Evolutionary conservation across 2,113 vertebrate genomes (phyloP).

Genomic region (Corapipo altera): DNA sequence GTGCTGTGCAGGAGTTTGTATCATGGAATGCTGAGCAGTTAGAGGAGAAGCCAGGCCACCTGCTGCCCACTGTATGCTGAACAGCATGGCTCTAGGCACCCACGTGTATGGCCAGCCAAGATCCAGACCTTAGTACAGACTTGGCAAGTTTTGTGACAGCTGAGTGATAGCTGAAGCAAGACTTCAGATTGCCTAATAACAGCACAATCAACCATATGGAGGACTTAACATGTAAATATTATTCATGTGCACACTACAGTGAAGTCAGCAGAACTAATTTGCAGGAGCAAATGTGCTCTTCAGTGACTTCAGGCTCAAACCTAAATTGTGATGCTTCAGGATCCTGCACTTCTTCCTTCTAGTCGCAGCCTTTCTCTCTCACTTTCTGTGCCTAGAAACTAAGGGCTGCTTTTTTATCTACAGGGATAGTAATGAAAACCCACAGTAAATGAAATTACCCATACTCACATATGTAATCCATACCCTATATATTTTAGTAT

Average conservation of each 20-base stretch:
- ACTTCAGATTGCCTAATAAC: background rate
- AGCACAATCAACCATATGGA: background rate
- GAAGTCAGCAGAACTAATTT: background rate
- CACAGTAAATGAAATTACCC: background rate
- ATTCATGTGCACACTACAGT: background rate
- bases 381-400: background rate
- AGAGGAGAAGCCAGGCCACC: background rate
- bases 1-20: background rate
- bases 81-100: background rate
- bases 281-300: background rate
- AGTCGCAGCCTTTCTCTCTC: background rate
- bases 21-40: background rate
- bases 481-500: background rate
- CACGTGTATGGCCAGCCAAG: background rate
- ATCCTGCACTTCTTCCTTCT: background rate
- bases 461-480: background rate
- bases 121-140: background rate
- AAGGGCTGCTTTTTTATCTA: background rate
- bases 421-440: background rate
- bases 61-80: background rate
- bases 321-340: background rate
- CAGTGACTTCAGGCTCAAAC: background rate
- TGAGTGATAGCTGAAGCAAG: background rate
- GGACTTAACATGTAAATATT: background rate
- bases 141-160: background rate